phyloP scores from a whole-genome alignment of 2,888 invertebrate species.

The Drosophila pseudotakahashii region DNA sequence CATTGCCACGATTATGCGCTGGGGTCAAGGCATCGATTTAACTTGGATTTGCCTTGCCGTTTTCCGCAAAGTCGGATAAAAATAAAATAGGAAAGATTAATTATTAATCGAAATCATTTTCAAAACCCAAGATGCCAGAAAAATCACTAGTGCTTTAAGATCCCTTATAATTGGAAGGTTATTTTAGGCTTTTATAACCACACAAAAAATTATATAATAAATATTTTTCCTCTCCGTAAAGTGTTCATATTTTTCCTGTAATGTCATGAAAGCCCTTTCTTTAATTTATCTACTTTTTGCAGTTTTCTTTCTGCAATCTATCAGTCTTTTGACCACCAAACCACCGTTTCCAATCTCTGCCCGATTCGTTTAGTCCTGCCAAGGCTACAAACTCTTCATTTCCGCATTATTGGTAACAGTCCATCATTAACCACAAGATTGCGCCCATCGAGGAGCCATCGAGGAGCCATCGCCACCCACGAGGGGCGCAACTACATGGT shows the following conservation, averaged over 20 bases:
- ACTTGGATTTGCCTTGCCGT: slow-evolving; percentile 1
- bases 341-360: slow-evolving; percentile 20
- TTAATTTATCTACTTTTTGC: not conserved
- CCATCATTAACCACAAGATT: slow-evolving; percentile 35
- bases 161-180: too few species aligned
- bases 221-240: too few species aligned
- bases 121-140: too few species aligned
- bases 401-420: slow-evolving; percentile 43
- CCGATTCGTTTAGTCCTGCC: not conserved
- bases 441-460: slow-evolving; percentile 6
- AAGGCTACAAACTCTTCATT: slow-evolving; percentile 17
- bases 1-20: slow-evolving; percentile 31
- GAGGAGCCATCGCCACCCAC: too few species aligned
- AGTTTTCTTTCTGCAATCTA: not conserved
- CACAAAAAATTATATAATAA: too few species aligned
- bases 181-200: too few species aligned
- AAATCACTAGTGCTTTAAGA: too few species aligned
- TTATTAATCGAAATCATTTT: too few species aligned
- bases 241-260: not conserved
- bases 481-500: slow-evolving; percentile 2
- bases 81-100: too few species aligned
- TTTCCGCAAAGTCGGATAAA: not conserved
- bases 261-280: not conserved
- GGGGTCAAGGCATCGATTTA: slow-evolving; percentile 17
- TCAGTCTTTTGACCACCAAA: slow-evolving; percentile 3